A percentile compares a stretch with the other conserved stretches of the same genome.
Evolutionary conservation across 2,888 invertebrate genomes (phyloP).

Genomic region (Erebia ligea): DNA sequence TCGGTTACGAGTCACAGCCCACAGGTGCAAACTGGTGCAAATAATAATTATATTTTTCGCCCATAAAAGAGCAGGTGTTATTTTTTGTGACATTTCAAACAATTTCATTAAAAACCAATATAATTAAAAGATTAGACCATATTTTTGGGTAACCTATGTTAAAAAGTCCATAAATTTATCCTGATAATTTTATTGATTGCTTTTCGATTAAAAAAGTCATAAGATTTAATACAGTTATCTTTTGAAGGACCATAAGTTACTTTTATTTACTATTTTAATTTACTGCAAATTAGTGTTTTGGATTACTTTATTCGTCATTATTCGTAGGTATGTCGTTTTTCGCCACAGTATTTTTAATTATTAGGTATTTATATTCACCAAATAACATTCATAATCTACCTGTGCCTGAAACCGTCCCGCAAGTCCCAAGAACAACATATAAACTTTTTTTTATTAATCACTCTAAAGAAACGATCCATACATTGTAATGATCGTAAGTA

Average conservation of each 20-base stretch:
- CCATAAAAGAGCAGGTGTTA: constrained; percentile 55
- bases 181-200: neutral
- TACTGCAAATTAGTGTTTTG: no score
- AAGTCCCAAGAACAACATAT: no score
- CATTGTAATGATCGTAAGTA: no score
- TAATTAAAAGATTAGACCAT: neutral
- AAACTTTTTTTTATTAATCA: no score
- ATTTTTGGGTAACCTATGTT: neutral
- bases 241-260: neutral
- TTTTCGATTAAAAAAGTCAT: neutral
- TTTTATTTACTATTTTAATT: constrained; percentile 8
- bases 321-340: no score
- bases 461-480: no score
- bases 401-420: no score
- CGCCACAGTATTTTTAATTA: no score
- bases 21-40: constrained; percentile 81
- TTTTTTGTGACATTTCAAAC: constrained; percentile 42
- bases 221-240: neutral
- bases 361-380: no score
- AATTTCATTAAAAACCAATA: constrained; percentile 50
- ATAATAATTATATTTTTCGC: constrained; percentile 57
- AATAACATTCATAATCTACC: no score
- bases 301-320: no score
- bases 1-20: constrained; percentile 73
- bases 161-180: neutral